These are phyloP conservation scores for Episyrphus balteatus DNA, from an alignment of 1,140 invertebrate genomes.

Conservation along the genomic window DNA sequence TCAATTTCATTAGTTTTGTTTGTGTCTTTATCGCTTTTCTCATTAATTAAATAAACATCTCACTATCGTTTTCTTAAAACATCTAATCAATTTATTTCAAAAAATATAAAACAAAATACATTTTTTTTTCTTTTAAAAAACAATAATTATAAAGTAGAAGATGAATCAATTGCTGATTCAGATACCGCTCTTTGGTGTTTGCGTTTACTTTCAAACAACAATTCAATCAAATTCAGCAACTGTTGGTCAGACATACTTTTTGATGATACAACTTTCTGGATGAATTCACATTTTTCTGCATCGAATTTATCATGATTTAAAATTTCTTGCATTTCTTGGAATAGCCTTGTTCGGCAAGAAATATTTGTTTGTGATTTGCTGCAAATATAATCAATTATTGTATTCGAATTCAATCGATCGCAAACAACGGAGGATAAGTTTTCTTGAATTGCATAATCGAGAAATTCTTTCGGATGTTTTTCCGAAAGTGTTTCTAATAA, in stretches of 20 bases:
- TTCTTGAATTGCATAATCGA: constrained; percentile 33
- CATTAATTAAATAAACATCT: no score
- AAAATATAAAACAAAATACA: no score
- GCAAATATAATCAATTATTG: constrained; percentile 33
- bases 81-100: no score
- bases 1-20: no score
- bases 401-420: constrained; percentile 30
- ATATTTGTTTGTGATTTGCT: constrained; percentile 32
- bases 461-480: constrained; percentile 33
- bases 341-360: constrained; percentile 19
- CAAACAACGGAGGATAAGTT: constrained; percentile 33
- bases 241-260: constrained; percentile 17
- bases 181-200: constrained; percentile 13
- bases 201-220: constrained; percentile 14
- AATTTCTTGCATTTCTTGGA: constrained; percentile 22
- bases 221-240: constrained; percentile 24
- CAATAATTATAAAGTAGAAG: constrained; percentile 22
- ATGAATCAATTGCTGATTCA: constrained; percentile 30
- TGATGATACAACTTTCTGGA: constrained; percentile 18
- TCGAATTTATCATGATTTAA: constrained; percentile 19
- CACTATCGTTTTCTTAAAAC: no score
- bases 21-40: no score
- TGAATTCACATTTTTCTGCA: constrained; percentile 16
- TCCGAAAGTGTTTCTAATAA: constrained; percentile 33
- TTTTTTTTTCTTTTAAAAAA: no score